Percentiles rank a stretch among this genome's conserved stretches.
These are phyloP conservation scores for Guaruba guarouba DNA, from an alignment of 2,113 vertebrate species.

Conservation along the genomic window DNA sequence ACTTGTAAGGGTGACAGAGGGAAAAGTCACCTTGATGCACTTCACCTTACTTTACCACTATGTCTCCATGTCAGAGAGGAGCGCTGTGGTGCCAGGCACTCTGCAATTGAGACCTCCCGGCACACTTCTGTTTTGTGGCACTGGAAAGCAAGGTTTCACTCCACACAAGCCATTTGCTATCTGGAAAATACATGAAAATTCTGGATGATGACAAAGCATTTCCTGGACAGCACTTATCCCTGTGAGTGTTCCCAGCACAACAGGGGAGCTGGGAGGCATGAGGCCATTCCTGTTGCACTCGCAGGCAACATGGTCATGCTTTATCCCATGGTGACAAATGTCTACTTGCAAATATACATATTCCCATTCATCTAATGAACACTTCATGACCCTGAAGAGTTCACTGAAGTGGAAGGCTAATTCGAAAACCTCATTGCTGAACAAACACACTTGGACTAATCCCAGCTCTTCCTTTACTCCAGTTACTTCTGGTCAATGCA, in stretches of 20 bases:
- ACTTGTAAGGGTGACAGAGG: not conserved
- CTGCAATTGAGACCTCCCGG: rapidly evolving
- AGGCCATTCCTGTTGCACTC: not conserved
- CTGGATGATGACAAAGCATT: not conserved
- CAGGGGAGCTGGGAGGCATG: not conserved
- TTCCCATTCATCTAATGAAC: not conserved
- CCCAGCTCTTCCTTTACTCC: not conserved
- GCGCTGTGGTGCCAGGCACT: not conserved
- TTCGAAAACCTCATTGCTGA: not conserved
- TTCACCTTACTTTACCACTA: rapidly evolving
- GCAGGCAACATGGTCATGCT: not conserved
- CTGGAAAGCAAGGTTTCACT: not conserved
- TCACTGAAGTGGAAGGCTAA: not conserved
- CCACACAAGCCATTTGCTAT: not conserved
- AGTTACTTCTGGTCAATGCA: rapidly evolving
- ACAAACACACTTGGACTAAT: not conserved
- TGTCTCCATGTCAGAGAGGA: not conserved
- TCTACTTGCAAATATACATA: not conserved
- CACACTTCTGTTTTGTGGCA: not conserved
- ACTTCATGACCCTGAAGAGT: not conserved
- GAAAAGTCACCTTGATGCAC: not conserved
- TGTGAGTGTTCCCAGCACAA: rapidly evolving
- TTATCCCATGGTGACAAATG: not conserved
- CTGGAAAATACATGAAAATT: not conserved
- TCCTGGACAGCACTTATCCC: not conserved